Evolutionary conservation across 2,113 vertebrate genomes (phyloP), one percentile per base, ranked within the genome.

Genomic region (Lipophrys pholis): DNA sequence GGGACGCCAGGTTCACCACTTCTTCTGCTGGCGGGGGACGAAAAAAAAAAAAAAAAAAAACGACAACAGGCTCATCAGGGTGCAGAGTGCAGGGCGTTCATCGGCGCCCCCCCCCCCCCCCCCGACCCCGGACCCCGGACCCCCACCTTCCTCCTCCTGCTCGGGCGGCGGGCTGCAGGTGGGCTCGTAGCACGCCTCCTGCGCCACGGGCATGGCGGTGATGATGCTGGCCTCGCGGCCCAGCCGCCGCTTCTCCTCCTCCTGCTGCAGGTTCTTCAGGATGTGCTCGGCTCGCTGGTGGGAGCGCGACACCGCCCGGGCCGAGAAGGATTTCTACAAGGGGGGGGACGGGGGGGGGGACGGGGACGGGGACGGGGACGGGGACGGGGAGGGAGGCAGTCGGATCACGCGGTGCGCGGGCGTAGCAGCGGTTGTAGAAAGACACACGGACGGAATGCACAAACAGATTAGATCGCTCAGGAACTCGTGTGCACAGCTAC

Each of bases 261-360:
- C 97, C 77, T 99, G 98, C 80, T 99, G 98, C 88, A 99, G 92
- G 89, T 99, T 99, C 93, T 98, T 99, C 81, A 99, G 93, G 89
- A 99, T 99, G 76, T 99, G 98, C 81, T 99, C 98, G 0, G 97
- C 98, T 52, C 97, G 93, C 87, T 99, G 98, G 88, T 99, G 98
- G 76, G 98, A 99, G 52, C 98, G 97, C 0, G 98, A 99, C 69
- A 99, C 98, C 1, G 98, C 98, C 51, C 97, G 94, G 0, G 98
- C 97, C 0, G 98, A 99, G 90, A 99, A 99, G 0, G 98, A 99
- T 92, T 99, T 99, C 98, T 99, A 79, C 15, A 76, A 62, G 2
- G 12, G 9, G 36, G 8, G 62, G 21, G 21, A 4, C 2, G 21
- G 21, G 2, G 4, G 21, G 21, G 21, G 21, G 8, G 62, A 51